phyloP scores from a whole-genome alignment of 2,888 invertebrate genomes.

The Alitta virens region DNA sequence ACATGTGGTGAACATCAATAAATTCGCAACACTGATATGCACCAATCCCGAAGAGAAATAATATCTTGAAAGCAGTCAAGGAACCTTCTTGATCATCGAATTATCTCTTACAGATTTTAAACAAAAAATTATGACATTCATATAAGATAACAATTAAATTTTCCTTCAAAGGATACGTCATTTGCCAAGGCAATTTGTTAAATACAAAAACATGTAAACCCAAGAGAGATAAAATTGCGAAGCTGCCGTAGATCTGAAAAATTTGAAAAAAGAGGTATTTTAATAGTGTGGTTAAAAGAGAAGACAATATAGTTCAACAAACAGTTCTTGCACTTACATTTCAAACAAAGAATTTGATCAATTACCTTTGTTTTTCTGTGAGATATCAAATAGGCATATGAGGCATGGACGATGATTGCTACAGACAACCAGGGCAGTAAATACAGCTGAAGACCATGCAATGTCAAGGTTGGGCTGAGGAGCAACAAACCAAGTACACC shows the following conservation, averaged over 20 bases:
- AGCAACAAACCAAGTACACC: constrained; percentile 38
- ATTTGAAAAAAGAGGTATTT: background rate
- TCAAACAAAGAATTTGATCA: background rate
- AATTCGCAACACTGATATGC: no score
- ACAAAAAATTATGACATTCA: no score
- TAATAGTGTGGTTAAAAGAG: no score
- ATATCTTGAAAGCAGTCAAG: no score
- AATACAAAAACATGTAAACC: constrained; percentile 23
- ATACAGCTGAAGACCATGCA: constrained; percentile 39
- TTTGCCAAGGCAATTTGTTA: constrained; percentile 13
- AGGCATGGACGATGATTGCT: constrained; percentile 38
- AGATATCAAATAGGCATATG: constrained; percentile 39
- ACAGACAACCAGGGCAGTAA: constrained; percentile 45
- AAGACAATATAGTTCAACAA: no score
- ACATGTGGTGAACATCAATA: no score
- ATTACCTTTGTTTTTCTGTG: constrained; percentile 38
- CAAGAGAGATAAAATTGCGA: constrained; percentile 25
- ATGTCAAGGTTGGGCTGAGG: constrained; percentile 39
- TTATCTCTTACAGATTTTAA: background rate
- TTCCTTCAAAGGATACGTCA: constrained; percentile 11
- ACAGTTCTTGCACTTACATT: no score
- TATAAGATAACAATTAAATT: no score
- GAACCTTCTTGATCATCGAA: background rate
- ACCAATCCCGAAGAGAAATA: no score
- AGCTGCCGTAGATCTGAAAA: constrained; percentile 31